These are phyloP conservation scores for Ophion obscuratus DNA, from an alignment of 2,888 invertebrate genomes.

Conservation along the genomic window DNA sequence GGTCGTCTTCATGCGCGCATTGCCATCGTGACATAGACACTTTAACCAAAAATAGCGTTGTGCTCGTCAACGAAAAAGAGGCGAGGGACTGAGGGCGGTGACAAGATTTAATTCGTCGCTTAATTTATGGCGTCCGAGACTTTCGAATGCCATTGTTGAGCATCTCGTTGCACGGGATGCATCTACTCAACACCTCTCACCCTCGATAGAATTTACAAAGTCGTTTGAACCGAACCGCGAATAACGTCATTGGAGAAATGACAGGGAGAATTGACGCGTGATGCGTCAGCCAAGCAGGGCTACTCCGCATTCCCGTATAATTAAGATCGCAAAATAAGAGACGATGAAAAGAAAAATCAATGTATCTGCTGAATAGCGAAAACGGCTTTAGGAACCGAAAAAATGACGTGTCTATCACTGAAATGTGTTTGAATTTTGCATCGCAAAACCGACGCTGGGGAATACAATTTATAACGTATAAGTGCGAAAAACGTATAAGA, in stretches of 20 bases:
- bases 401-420: not conserved
- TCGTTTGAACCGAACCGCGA: slow-evolving; percentile 68
- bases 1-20: not conserved
- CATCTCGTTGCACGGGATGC: slow-evolving; percentile 26
- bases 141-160: slow-evolving; percentile 31
- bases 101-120: slow-evolving; percentile 38
- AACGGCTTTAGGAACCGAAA: too few relatives aligned
- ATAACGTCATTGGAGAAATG: slow-evolving; percentile 64
- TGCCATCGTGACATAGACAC: not conserved
- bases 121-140: slow-evolving; percentile 17
- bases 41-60: slow-evolving; percentile 13
- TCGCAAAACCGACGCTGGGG: too few relatives aligned
- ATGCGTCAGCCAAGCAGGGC: slow-evolving; percentile 9
- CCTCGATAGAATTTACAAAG: slow-evolving; percentile 68
- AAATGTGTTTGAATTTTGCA: not conserved
- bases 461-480: too few relatives aligned
- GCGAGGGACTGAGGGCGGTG: not conserved
- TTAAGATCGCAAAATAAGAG: slow-evolving; percentile 32
- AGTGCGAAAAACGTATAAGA: too few relatives aligned
- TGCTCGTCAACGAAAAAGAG: not conserved
- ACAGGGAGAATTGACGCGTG: slow-evolving; percentile 26
- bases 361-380: too few relatives aligned
- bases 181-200: not conserved
- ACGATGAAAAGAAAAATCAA: slow-evolving; percentile 7
- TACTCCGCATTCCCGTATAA: slow-evolving; percentile 45